Conservation (phyloP, 1,140 invertebrate genomes). For the Trinorchestia longiramus region DNA sequence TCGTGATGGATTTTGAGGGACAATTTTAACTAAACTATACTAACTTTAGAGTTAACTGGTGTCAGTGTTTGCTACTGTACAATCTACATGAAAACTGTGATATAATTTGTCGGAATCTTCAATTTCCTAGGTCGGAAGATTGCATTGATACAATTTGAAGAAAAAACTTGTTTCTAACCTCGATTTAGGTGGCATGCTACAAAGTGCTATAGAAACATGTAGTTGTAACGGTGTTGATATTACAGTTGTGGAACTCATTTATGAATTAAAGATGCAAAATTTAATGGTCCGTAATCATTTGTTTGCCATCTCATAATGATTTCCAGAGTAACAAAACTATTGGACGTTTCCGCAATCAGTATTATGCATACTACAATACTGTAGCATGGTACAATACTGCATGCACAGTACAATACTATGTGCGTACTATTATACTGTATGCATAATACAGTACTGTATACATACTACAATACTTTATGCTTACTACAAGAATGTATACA, state of each 20-base stretch:
- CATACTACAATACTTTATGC: too few species aligned
- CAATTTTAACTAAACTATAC: too few species aligned
- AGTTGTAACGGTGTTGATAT: not conserved
- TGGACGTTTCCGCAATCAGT: not conserved
- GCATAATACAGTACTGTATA: too few species aligned
- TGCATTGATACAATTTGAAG: not conserved
- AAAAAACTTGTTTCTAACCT: not conserved
- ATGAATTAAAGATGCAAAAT: not conserved
- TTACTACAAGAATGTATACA: too few species aligned
- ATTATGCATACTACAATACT: too few species aligned
- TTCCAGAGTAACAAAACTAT: not conserved
- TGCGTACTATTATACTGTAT: too few species aligned
- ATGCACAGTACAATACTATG: too few species aligned
- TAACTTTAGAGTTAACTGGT: too few species aligned
- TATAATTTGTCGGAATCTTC: not conserved
- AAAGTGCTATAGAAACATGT: not conserved
- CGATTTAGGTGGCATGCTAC: not conserved
- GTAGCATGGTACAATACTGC: too few species aligned
- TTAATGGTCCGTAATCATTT: not conserved
- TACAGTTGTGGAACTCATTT: not conserved
- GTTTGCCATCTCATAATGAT: not conserved
- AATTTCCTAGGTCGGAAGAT: not conserved
- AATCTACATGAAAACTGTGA: too few species aligned
- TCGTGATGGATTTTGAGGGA: too few species aligned
- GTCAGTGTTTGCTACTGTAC: too few species aligned